Percentiles rank a stretch among this genome's conserved stretches.
Evolutionary conservation across 1,140 invertebrate genomes (phyloP).

Genomic region (Conus betulinus): DNA sequence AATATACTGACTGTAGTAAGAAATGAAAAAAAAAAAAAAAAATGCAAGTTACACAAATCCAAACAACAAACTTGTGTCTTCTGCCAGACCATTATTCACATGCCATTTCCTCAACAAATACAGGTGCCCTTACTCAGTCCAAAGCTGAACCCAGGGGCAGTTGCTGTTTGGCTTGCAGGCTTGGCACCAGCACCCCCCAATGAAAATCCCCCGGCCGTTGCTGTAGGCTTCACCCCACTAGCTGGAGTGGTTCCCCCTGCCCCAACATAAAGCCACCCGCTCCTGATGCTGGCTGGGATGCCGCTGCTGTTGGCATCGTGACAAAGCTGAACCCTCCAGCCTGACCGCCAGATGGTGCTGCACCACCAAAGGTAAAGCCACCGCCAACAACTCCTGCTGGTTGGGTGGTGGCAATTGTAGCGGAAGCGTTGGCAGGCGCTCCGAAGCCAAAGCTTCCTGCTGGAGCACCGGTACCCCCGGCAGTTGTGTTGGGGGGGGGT

Average conservation of each 20-base stretch:
- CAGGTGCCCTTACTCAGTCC: not conserved
- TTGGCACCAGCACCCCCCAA: conserved; percentile 15
- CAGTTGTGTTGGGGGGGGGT: conserved; percentile 23
- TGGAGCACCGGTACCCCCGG: not conserved
- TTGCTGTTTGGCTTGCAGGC: conserved; percentile 21
- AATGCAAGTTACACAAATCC: too few relatives aligned
- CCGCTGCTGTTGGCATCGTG: too few relatives aligned
- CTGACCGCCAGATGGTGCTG: conserved; percentile 24
- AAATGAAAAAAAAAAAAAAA: too few relatives aligned
- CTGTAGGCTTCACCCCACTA: too few relatives aligned
- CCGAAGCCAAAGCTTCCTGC: conserved; percentile 30
- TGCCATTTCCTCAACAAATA: too few relatives aligned
- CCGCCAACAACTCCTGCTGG: not conserved
- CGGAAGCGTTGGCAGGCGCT: not conserved
- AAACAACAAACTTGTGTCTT: too few relatives aligned
- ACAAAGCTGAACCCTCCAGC: too few relatives aligned
- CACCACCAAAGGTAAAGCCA: conserved; percentile 55
- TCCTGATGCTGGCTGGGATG: too few relatives aligned
- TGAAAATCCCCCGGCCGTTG: too few relatives aligned
- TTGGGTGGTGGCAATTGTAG: not conserved
- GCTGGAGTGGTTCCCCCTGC: too few relatives aligned
- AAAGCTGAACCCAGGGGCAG: not conserved
- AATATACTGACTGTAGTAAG: too few relatives aligned
- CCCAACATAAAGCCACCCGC: too few relatives aligned
- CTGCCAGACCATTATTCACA: not conserved